phyloP scores from a whole-genome alignment of 2,113 vertebrate species.

The Mormyrus iriodes region DNA sequence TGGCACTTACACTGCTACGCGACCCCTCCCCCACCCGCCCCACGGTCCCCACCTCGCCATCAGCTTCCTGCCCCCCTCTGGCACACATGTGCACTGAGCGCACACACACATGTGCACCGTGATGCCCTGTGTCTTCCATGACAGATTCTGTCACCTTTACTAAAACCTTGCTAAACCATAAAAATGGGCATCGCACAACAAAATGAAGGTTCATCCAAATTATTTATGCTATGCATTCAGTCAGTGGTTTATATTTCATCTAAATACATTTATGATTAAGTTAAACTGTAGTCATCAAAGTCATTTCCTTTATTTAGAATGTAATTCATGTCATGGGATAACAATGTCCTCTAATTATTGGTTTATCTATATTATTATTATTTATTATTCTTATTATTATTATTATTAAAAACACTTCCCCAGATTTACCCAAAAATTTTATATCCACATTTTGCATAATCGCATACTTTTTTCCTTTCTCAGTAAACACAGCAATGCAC shows the following conservation, averaged over 20 bases:
- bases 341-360: neutral
- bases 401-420: neutral
- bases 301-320: neutral
- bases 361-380: neutral
- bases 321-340: neutral
- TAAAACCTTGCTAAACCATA: neutral
- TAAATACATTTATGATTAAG: neutral
- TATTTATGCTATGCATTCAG: neutral
- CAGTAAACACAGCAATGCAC: neutral
- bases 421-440: neutral
- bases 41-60: neutral
- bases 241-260: neutral
- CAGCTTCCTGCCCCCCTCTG: neutral
- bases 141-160: neutral
- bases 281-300: neutral
- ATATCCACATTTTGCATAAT: neutral
- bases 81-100: neutral
- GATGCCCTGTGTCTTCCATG: neutral
- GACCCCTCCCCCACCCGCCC: neutral
- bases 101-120: neutral
- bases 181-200: neutral
- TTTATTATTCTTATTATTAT: neutral
- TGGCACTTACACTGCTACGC: slow-evolving; percentile 4
- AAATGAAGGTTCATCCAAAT: neutral
- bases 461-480: neutral